phyloP scores from a whole-genome alignment of 92 coral and sea anemone species.

The Epizoanthus ramosus region DNA sequence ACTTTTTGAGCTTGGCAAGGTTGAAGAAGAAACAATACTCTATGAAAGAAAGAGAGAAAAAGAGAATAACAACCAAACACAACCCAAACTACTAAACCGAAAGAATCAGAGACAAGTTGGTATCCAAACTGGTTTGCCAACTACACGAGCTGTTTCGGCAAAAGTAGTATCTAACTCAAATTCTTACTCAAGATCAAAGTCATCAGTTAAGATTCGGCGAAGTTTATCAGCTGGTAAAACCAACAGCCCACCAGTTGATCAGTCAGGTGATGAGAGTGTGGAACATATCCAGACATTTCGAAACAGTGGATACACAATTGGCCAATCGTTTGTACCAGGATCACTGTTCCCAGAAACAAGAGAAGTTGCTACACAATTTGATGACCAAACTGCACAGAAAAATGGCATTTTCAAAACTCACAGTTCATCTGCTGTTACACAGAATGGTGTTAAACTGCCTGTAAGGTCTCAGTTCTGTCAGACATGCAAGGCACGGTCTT shows the following conservation, averaged over 20 bases:
- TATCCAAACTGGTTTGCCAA: slow-evolving; percentile 33
- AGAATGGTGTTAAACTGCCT: not conserved
- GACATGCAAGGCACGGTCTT: slow-evolving; percentile 61
- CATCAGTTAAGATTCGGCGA: slow-evolving; percentile 56
- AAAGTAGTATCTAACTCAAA: not conserved
- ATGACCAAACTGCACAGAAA: slow-evolving; percentile 21
- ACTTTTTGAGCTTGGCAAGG: slow-evolving; percentile 69
- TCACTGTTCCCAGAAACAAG: slow-evolving; percentile 82
- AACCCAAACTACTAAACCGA: slow-evolving; percentile 10
- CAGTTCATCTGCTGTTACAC: slow-evolving; percentile 2
- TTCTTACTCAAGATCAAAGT: not conserved
- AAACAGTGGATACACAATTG: slow-evolving; percentile 75
- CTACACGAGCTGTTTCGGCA: slow-evolving; percentile 32
- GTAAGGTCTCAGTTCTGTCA: slow-evolving; percentile 55
- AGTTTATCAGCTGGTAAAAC: slow-evolving; percentile 66
- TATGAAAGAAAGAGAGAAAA: slow-evolving; percentile 76
- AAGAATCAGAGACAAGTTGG: slow-evolving; percentile 35
- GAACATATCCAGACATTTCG: slow-evolving; percentile 80
- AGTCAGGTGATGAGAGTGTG: slow-evolving; percentile 66
- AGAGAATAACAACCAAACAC: slow-evolving; percentile 38
- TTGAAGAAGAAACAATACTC: slow-evolving; percentile 75
- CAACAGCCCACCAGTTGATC: slow-evolving; percentile 39
- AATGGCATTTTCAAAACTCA: slow-evolving; percentile 6
- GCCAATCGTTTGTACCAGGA: slow-evolving; percentile 72
- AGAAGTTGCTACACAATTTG: slow-evolving; percentile 43